Conservation (phyloP, 2,113 vertebrate species). For the Isurus oxyrinchus region DNA sequence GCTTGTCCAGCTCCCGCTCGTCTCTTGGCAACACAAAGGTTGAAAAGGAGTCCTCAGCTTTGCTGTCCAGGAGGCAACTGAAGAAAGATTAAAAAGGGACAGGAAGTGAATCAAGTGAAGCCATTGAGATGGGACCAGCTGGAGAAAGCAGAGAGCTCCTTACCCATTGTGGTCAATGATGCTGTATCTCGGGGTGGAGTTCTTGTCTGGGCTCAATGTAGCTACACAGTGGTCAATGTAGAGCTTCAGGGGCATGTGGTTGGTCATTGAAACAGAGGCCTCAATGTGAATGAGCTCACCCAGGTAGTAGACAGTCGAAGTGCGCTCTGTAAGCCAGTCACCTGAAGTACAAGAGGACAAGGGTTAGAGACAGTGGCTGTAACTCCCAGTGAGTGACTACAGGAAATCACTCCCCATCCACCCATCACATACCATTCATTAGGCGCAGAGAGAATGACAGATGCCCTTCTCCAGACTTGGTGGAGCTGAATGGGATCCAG, state of each 20-base stretch:
- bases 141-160: too few relatives aligned
- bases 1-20: not conserved
- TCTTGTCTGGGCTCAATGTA: too few relatives aligned
- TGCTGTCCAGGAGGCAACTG: not conserved
- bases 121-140: too few relatives aligned
- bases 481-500: slow-evolving; percentile 12
- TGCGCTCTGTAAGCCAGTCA: not conserved
- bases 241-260: too few relatives aligned
- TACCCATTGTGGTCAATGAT: too few relatives aligned
- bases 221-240: too few relatives aligned
- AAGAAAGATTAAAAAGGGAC: not conserved
- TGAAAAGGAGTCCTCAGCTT: not conserved
- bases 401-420: too few relatives aligned
- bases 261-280: too few relatives aligned
- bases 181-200: too few relatives aligned
- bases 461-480: not conserved
- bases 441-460: not conserved
- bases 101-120: not conserved
- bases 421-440: too few relatives aligned
- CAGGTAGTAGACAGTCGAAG: not conserved
- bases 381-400: too few relatives aligned
- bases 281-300: not conserved
- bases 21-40: not conserved
- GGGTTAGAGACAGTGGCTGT: not conserved
- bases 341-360: not conserved